Conservation (phyloP, 1,140 invertebrate species). For the Pseudobourletiella spinata region DNA sequence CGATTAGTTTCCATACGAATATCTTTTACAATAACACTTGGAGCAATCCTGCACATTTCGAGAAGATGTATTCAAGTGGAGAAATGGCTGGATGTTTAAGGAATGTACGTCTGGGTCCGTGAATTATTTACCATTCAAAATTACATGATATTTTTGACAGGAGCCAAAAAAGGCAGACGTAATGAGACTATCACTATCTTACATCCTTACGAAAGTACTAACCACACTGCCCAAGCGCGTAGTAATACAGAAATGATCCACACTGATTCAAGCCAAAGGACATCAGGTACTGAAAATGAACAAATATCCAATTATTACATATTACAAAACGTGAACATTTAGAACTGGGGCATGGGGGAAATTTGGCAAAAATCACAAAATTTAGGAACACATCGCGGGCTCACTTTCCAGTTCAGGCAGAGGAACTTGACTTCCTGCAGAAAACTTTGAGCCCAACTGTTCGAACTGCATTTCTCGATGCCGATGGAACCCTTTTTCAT, state of each 20-base stretch:
- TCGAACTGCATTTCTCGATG: slow-evolving; percentile 27
- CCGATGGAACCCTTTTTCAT: slow-evolving; percentile 33
- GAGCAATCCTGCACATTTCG: background rate
- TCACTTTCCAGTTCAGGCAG: slow-evolving; percentile 33
- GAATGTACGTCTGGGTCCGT: background rate
- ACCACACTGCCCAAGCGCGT: slow-evolving; percentile 31
- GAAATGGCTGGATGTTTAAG: too few relatives aligned
- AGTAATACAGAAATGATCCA: slow-evolving; percentile 34
- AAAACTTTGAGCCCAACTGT: slow-evolving; percentile 19
- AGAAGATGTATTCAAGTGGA: slow-evolving; percentile 4
- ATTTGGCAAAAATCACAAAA: background rate
- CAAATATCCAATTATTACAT: too few relatives aligned
- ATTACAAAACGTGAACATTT: too few relatives aligned
- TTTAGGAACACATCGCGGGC: too few relatives aligned
- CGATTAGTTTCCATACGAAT: background rate
- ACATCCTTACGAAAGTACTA: too few relatives aligned
- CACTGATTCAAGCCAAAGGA: slow-evolving; percentile 35
- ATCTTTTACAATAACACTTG: background rate
- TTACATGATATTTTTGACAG: background rate
- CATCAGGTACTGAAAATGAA: slow-evolving; percentile 30
- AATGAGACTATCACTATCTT: too few relatives aligned
- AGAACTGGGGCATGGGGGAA: too few relatives aligned
- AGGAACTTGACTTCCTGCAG: slow-evolving; percentile 34
- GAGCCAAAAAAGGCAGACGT: background rate
- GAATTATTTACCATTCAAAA: slow-evolving; percentile 1